Conservation (phyloP, 2,888 invertebrate species). For the Polietes domitor region DNA sequence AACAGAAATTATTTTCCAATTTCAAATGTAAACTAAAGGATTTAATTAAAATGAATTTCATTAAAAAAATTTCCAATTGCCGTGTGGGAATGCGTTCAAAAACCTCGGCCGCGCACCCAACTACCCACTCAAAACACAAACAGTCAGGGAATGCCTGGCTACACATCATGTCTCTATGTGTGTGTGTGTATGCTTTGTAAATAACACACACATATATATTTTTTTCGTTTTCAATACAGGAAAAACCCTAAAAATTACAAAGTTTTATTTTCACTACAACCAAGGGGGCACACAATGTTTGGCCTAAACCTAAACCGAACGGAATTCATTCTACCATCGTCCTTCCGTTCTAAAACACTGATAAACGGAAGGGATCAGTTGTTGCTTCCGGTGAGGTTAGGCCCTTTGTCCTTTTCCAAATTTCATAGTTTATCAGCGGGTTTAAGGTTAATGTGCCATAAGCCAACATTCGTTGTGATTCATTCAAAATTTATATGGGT, state of each 20-base stretch:
- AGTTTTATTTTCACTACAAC: neutral
- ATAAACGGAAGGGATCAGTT: slow-evolving; percentile 12
- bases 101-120: too few relatives aligned
- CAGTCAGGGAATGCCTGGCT: too few relatives aligned
- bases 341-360: neutral
- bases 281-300: neutral
- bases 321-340: neutral
- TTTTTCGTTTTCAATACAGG: neutral
- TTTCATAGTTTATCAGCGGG: neutral
- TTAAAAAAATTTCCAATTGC: slow-evolving; percentile 30
- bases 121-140: neutral
- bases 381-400: neutral
- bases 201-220: neutral
- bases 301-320: neutral
- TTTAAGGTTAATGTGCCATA: neutral
- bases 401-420: neutral
- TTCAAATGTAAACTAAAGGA: slow-evolving; percentile 29
- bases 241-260: neutral
- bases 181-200: neutral
- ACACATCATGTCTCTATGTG: too few relatives aligned
- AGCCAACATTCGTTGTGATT: neutral
- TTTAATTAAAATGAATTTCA: slow-evolving; percentile 60
- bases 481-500: too few relatives aligned
- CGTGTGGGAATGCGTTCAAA: neutral
- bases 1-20: slow-evolving; percentile 38